A percentile compares a stretch with the other conserved stretches of the same genome.
phyloP scores from a whole-genome alignment of 2,113 vertebrate genomes.

The Coregonus clupeaformis region DNA sequence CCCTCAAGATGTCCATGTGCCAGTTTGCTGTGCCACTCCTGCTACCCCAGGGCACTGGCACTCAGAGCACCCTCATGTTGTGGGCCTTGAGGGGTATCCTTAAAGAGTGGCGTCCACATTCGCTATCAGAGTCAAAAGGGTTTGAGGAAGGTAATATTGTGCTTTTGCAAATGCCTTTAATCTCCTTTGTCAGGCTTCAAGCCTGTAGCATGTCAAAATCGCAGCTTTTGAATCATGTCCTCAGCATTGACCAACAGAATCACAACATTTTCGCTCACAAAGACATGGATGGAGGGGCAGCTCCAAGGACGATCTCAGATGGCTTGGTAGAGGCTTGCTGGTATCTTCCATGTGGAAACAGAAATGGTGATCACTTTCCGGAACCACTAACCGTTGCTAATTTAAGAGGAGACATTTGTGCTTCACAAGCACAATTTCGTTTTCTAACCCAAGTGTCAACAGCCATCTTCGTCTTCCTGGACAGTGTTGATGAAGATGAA shows the following conservation, averaged over 20 bases:
- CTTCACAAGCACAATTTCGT: conserved; percentile 52
- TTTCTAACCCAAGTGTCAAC: conserved; percentile 72
- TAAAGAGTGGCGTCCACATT: conserved; percentile 46
- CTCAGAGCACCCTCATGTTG: conserved; percentile 66
- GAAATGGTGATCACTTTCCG: conserved; percentile 43
- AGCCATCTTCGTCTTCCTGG: conserved; percentile 70
- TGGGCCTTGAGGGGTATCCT: conserved; percentile 68
- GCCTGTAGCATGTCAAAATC: conserved; percentile 73
- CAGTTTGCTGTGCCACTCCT: conserved; percentile 37
- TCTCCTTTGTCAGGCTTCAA: conserved; percentile 74
- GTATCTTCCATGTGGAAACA: conserved; percentile 35
- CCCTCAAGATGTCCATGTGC: conserved; percentile 74
- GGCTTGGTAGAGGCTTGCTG: conserved; percentile 74
- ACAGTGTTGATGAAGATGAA: conserved; percentile 60
- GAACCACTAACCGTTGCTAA: conserved; percentile 63
- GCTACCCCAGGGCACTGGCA: conserved; percentile 56
- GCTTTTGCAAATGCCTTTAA: conserved; percentile 41
- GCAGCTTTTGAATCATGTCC: conserved; percentile 63
- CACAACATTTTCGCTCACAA: conserved; percentile 67
- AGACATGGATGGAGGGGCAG: conserved; percentile 38
- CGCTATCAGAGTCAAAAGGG: conserved; percentile 25
- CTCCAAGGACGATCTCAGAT: conserved; percentile 56
- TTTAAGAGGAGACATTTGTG: conserved; percentile 62
- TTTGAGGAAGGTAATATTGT: conserved; percentile 57
- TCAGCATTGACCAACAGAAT: conserved; percentile 58